These are phyloP conservation scores for Meloidogyne floridensis DNA, from an alignment of 1,140 invertebrate genomes.

Conservation along the genomic window DNA sequence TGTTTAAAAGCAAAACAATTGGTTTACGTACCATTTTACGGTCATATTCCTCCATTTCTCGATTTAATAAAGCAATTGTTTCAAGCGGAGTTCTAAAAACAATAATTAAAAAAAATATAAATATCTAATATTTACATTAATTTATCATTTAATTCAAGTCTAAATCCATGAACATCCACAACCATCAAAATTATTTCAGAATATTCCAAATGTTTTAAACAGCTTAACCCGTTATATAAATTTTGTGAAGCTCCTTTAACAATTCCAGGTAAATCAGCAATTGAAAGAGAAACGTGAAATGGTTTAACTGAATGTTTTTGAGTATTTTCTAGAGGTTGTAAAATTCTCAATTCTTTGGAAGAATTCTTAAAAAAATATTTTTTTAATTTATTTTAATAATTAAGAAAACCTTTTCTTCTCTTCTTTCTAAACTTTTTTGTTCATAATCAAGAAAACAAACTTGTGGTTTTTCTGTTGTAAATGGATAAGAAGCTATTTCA, in stretches of 20 bases:
- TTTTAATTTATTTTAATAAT: no score
- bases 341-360: background rate
- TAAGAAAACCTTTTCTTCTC: constrained; percentile 11
- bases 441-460: constrained; percentile 45
- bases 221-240: constrained; percentile 71
- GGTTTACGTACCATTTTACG: constrained; percentile 51
- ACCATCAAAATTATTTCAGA: constrained; percentile 84
- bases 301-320: constrained; percentile 6
- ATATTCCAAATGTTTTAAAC: constrained; percentile 85
- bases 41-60: constrained; percentile 58
- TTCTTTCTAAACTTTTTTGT: constrained; percentile 29
- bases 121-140: constrained; percentile 42
- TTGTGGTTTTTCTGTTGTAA: constrained; percentile 59
- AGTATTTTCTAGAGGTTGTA: background rate
- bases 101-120: constrained; percentile 12
- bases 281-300: constrained; percentile 72
- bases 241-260: constrained; percentile 91
- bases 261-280: constrained; percentile 89
- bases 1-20: constrained; percentile 54
- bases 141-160: constrained; percentile 52
- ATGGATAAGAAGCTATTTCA: constrained; percentile 62
- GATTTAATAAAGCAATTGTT: constrained; percentile 54
- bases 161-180: constrained; percentile 69
- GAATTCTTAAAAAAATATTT: no score
- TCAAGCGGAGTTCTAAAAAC: constrained; percentile 54